Percentiles rank a stretch among this genome's conserved stretches.
phyloP scores from a whole-genome alignment of 2,888 invertebrate species.

The Apodemia mormo region DNA sequence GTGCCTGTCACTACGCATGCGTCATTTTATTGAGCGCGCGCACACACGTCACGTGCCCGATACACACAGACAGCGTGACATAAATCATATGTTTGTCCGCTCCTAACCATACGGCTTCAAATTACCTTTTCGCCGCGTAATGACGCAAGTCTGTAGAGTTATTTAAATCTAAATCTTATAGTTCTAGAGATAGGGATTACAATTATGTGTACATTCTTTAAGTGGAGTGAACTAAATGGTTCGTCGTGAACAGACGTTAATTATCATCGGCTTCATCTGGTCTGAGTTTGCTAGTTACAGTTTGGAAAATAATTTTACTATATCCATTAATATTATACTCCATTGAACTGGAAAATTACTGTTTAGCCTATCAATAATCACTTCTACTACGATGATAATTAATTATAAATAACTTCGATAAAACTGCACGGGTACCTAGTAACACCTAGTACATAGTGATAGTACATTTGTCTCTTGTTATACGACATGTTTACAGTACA shows the following conservation, averaged over 20 bases:
- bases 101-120: conserved; percentile 72
- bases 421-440: too few species aligned
- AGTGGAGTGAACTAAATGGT: conserved; percentile 67
- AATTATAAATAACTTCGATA: too few species aligned
- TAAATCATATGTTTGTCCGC: conserved; percentile 74
- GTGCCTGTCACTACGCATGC: conserved; percentile 66
- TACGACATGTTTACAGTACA: too few species aligned
- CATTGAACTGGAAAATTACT: background rate
- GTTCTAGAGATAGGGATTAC: conserved; percentile 22
- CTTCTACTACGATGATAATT: background rate
- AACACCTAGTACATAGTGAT: too few species aligned
- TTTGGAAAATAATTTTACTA: conserved; percentile 11
- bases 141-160: conserved; percentile 56
- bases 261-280: conserved; percentile 68
- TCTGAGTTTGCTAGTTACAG: conserved; percentile 35
- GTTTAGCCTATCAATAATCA: background rate
- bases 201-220: conserved; percentile 43
- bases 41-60: conserved; percentile 43
- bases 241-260: conserved; percentile 64
- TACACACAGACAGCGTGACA: conserved; percentile 49
- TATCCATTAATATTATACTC: background rate
- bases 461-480: too few species aligned
- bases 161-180: conserved; percentile 44
- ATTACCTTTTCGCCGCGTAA: conserved; percentile 68
- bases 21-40: conserved; percentile 68